Evolutionary conservation across 1,140 invertebrate species (phyloP), one percentile per base, ranked within the genome.

Genomic region (Drosophila paulistorum): DNA sequence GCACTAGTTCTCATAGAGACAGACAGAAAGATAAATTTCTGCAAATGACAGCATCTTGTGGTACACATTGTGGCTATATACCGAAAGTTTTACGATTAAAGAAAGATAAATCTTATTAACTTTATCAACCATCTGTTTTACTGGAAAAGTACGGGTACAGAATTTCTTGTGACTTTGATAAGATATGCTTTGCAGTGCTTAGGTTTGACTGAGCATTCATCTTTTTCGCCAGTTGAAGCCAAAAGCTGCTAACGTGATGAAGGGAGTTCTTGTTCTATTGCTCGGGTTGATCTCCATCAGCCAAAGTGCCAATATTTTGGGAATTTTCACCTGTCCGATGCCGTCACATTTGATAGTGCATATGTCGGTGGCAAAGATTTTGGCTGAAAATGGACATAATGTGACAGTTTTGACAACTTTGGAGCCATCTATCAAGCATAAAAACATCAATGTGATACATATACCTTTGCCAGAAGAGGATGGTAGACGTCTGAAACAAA

Each of bases 381-480:
- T 91, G 9, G 89, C 85, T 0, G 89, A 91, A 35, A 33, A 61
- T 23, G 89, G 86, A 4, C 90, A 91, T 58, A 82, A 91, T 55
- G 74, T 91, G 10, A 91, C 90, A 0, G 74, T 91, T 26, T 76
- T 91, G 0, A 75, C 76, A 2, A 26, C 71, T 7, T 33, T 82
- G 5, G 70, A 77, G 11, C 85, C 85, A 0, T 68, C 68, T 30
- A 55, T 90, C 5, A 79, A 20, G 17, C 82, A 90, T 30, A 55
- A 75, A 20, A 78, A 83, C 6, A 68, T 90, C 0, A 68, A 77
- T 1, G 7, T 73, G 0, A 78, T 90, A 11, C 6, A 64, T 0
- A 26, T 90, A 1, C 41, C 64, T 4, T 11, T 51, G 1, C 65
- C 76, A 0, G 51, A 45, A 1, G 37, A 37, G 7, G 64, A 77